Conservation (phyloP, 92 coral and sea anemone species). For the Isaurus tuberculatus region DNA sequence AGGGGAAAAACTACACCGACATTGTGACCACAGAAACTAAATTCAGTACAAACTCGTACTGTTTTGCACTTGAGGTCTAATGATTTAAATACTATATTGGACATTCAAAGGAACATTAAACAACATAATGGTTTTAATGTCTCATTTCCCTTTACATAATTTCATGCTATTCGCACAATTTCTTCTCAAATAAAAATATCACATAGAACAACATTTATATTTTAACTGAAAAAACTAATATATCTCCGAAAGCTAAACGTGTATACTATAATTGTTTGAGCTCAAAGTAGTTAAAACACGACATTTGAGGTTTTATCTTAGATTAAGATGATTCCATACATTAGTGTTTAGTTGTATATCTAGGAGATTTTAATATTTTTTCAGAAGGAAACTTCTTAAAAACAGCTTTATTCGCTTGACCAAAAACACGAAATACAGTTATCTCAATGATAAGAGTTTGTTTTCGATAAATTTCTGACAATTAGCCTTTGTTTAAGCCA, state of each 20-base stretch:
- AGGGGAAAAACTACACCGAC: background rate
- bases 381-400: background rate
- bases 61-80: background rate
- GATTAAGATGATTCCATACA: background rate
- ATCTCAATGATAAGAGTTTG: background rate
- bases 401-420: background rate
- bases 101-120: background rate
- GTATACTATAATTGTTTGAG: no score
- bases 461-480: no score
- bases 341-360: background rate
- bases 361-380: background rate
- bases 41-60: background rate
- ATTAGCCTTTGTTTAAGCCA: no score
- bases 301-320: background rate
- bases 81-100: background rate
- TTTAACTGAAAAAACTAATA: background rate
- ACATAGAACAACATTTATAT: background rate
- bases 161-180: background rate
- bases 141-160: background rate
- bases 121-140: background rate
- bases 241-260: background rate
- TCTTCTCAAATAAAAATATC: no score
- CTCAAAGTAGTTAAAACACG: background rate
- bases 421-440: background rate
- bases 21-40: background rate